These are phyloP conservation scores for Phyllostomus discolor DNA, from an alignment of 2,113 vertebrate species.

Conservation along the genomic window DNA sequence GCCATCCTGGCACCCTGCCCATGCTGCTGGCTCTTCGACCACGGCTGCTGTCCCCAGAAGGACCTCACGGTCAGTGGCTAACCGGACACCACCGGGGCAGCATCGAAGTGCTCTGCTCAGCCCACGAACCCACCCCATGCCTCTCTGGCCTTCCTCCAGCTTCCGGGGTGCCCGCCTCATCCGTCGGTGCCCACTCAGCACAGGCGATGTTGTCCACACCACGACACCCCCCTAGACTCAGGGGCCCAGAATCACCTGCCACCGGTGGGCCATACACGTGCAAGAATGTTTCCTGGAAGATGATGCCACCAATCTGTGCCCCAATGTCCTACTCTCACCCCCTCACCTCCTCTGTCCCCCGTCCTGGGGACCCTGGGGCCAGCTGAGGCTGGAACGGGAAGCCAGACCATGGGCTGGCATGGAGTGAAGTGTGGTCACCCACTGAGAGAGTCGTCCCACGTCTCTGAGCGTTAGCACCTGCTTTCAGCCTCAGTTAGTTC, in stretches of 20 bases:
- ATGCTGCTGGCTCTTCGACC: not conserved
- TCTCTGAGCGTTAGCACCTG: not conserved
- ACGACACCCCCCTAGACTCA: not conserved
- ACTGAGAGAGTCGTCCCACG: no score
- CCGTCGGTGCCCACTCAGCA: not conserved
- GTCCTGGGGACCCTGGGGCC: not conserved
- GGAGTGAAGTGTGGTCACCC: not conserved
- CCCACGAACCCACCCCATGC: not conserved
- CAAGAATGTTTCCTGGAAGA: not conserved
- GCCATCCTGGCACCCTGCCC: not conserved
- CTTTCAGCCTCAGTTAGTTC: not conserved
- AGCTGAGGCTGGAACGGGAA: not conserved
- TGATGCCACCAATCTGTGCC: not conserved
- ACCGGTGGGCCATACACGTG: not conserved
- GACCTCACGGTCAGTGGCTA: not conserved
- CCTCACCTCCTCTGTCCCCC: not conserved
- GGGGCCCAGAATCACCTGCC: slow-evolving; percentile 1
- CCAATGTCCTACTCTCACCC: not conserved
- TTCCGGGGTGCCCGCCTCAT: not conserved
- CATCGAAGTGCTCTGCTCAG: not conserved
- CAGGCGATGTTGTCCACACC: not conserved
- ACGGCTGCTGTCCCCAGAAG: not conserved
- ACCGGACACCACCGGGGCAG: not conserved
- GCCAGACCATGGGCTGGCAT: not conserved
- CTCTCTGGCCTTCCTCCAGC: not conserved